These are phyloP conservation scores for Saccostrea cuccullata DNA, from an alignment of 1,140 invertebrate genomes.

Conservation along the genomic window DNA sequence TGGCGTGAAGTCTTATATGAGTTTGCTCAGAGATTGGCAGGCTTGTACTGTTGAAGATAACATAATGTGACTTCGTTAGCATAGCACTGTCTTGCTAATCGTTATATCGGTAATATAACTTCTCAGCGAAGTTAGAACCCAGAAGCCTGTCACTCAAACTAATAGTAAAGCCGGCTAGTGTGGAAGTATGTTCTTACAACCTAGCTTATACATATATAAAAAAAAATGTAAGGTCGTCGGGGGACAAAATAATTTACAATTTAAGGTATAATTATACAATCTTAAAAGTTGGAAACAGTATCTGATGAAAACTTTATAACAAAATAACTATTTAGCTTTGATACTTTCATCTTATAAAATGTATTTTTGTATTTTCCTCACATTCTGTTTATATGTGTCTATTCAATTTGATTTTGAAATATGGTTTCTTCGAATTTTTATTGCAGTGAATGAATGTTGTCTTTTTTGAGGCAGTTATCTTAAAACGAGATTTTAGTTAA, in stretches of 20 bases:
- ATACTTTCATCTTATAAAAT: no score
- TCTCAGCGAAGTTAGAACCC: background rate
- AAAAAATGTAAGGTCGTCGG: background rate
- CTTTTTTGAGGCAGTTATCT: no score
- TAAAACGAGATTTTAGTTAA: background rate
- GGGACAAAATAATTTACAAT: background rate
- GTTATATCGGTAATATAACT: conserved; percentile 24
- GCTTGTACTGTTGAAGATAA: background rate
- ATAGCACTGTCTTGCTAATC: conserved; percentile 15
- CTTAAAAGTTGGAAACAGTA: background rate
- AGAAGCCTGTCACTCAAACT: conserved; percentile 18
- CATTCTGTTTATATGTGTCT: background rate
- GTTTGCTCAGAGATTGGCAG: background rate
- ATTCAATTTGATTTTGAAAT: background rate
- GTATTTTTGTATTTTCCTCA: background rate
- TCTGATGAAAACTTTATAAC: background rate
- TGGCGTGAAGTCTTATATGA: background rate
- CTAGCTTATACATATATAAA: background rate
- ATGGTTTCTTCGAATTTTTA: background rate
- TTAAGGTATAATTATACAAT: background rate
- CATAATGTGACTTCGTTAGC: background rate
- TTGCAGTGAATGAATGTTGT: background rate
- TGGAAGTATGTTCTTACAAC: background rate
- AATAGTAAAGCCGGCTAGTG: background rate
- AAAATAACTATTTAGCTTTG: no score